Evolutionary conservation across 2,113 vertebrate species (phyloP).

Genomic region (Bucco capensis): DNA sequence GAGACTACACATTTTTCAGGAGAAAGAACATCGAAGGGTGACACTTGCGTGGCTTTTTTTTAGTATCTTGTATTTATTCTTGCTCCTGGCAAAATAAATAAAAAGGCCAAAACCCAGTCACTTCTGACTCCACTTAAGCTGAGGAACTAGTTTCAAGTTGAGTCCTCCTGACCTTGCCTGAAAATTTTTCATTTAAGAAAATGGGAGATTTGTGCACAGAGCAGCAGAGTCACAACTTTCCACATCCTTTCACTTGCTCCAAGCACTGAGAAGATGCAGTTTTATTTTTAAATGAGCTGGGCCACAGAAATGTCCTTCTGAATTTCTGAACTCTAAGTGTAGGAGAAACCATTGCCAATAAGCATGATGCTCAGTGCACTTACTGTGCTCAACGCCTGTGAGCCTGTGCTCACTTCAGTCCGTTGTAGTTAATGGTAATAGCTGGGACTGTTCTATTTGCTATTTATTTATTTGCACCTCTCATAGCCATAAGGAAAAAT

Average conservation of each 20-base stretch:
- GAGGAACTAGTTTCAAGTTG: slow-evolving; percentile 17
- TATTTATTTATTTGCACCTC: not conserved
- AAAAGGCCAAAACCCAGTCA: not conserved
- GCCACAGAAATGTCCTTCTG: not conserved
- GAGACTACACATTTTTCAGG: not conserved
- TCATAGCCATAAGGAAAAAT: not conserved
- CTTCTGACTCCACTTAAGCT: slow-evolving; percentile 19
- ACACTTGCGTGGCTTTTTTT: not conserved
- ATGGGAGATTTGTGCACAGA: not conserved
- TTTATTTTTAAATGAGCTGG: slow-evolving; percentile 18
- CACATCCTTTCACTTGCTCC: not conserved
- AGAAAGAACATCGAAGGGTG: not conserved
- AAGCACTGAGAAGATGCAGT: not conserved
- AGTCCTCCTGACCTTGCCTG: slow-evolving; percentile 12
- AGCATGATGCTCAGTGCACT: not conserved
- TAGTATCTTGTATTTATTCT: slow-evolving; percentile 11
- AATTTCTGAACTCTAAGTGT: not conserved
- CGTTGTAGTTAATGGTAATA: not conserved
- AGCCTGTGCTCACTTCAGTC: not conserved
- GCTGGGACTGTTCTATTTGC: not conserved
- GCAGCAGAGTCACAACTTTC: not conserved
- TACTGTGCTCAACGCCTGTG: not conserved
- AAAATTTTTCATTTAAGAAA: slow-evolving; percentile 2
- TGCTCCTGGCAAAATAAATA: slow-evolving; percentile 19
- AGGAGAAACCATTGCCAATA: not conserved